Evolutionary conservation across 2,888 invertebrate species (phyloP).

Genomic region (Trachelus stipa): DNA sequence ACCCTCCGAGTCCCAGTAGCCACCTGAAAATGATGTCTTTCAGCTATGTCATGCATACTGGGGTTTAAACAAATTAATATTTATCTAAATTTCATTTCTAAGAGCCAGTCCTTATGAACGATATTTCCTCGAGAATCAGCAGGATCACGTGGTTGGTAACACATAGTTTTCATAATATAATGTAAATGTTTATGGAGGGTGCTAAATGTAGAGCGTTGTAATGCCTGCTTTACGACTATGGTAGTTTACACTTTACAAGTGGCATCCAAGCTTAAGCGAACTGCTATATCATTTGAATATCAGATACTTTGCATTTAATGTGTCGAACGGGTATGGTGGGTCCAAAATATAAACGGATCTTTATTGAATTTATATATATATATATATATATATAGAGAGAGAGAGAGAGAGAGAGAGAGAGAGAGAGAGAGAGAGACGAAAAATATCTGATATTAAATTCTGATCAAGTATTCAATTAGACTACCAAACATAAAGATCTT

Average conservation of each 20-base stretch:
- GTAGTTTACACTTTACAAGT: slow-evolving; percentile 2
- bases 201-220: slow-evolving; percentile 39
- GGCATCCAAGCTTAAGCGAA: slow-evolving; percentile 2
- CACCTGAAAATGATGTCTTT: too few species aligned
- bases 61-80: neutral
- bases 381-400: neutral
- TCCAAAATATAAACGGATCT: neutral
- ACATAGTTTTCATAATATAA: slow-evolving; percentile 35
- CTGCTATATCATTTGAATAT: slow-evolving; percentile 11
- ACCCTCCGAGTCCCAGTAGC: too few species aligned
- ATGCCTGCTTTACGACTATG: slow-evolving; percentile 41
- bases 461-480: neutral
- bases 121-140: neutral
- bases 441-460: too few species aligned
- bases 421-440: too few species aligned
- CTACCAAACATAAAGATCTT: neutral
- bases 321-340: neutral
- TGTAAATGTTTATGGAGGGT: slow-evolving; percentile 44
- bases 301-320: slow-evolving; percentile 2
- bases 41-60: too few species aligned
- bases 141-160: neutral
- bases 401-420: too few species aligned
- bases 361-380: neutral
- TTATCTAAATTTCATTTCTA: neutral
- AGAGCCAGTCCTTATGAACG: neutral